Base-by-base conservation (phyloP, 2,888 invertebrate genomes). In the Temnothorax rugatulus region DNA sequence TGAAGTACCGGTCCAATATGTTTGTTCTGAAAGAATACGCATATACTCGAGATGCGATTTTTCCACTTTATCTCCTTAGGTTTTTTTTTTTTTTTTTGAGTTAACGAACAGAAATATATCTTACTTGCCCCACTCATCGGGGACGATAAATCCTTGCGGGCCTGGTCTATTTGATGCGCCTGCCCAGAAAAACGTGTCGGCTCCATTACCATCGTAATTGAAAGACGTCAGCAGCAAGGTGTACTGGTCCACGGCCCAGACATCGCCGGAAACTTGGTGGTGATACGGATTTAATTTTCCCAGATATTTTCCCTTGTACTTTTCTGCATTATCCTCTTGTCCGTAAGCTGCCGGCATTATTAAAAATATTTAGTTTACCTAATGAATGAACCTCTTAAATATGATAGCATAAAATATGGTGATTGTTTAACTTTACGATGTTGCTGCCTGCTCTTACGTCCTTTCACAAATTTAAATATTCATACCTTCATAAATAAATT, bases 181-280 rank as follows among this genome's bases (percentile, higher is more conserved):
- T 0, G 98, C 97, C 98, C 98, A 99, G 95, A 99, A 99, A 95
- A 98, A 99, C 2, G 98, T 97, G 93, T 99, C 99, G 13, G 97
- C 97, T 0, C 98, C 98, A 64, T 97, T 97, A 59, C 98, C 99
- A 94, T 99, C 98, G 91, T 99, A 99, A 94, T 97, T 98, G 93
- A 99, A 98, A 87, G 97, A 96, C 29, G 97, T 97, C 84, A 99
- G 94, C 13, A 98, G 95, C 75, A 99, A 95, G 0, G 98, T 98
- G 94, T 96, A 97, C 91, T 98, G 97, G 93, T 99, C 97, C 2
- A 98, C 98, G 0, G 98, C 98, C 94, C 98, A 98, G 82, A 99
- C 97, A 90, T 98, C 97, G 7, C 98, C 98, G 0, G 97, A 97
- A 0, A 98, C 98, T 96, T 98, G 98, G 94, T 99, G 98, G 95